phyloP scores from a whole-genome alignment of 2,113 vertebrate genomes.

The Osmerus mordax region DNA sequence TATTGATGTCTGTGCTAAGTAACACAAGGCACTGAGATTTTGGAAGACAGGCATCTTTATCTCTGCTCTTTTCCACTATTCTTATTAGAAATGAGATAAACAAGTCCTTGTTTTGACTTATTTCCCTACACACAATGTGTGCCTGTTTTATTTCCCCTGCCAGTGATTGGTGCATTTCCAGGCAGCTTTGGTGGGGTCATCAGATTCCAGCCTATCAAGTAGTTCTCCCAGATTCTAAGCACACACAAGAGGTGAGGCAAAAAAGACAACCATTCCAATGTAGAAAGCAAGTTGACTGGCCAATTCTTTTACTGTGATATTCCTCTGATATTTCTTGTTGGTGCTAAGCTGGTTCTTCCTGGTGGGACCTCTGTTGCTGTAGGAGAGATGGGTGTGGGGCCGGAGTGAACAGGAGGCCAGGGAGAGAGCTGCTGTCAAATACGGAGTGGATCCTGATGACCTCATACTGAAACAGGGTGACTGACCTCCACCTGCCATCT shows the following conservation, averaged over 20 bases:
- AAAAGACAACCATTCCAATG: neutral
- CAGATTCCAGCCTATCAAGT: slow-evolving; percentile 78
- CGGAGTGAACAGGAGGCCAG: slow-evolving; percentile 76
- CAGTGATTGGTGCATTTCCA: slow-evolving; percentile 82
- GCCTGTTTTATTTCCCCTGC: slow-evolving; percentile 19
- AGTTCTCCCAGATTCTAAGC: slow-evolving; percentile 31
- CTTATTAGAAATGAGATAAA: slow-evolving; percentile 24
- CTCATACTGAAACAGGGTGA: slow-evolving; percentile 77
- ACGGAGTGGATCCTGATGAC: slow-evolving; percentile 61
- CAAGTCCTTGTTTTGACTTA: slow-evolving; percentile 29
- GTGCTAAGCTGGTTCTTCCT: neutral
- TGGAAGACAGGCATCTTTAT: neutral
- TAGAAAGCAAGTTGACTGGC: neutral
- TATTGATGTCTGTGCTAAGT: slow-evolving; percentile 9
- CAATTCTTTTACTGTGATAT: neutral
- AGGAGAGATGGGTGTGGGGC: slow-evolving; percentile 81
- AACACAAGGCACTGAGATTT: slow-evolving; percentile 12
- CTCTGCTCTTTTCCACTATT: neutral
- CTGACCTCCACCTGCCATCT: neutral
- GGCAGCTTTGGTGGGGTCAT: slow-evolving; percentile 84
- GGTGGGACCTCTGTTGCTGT: neutral
- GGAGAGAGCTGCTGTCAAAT: slow-evolving; percentile 67
- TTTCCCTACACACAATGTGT: slow-evolving; percentile 29
- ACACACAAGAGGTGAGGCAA: slow-evolving; percentile 53
- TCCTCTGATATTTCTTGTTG: neutral